A percentile compares a stretch with the other conserved stretches of the same genome.
Evolutionary conservation across 1,140 invertebrate genomes (phyloP).

Genomic region (Atta texana): DNA sequence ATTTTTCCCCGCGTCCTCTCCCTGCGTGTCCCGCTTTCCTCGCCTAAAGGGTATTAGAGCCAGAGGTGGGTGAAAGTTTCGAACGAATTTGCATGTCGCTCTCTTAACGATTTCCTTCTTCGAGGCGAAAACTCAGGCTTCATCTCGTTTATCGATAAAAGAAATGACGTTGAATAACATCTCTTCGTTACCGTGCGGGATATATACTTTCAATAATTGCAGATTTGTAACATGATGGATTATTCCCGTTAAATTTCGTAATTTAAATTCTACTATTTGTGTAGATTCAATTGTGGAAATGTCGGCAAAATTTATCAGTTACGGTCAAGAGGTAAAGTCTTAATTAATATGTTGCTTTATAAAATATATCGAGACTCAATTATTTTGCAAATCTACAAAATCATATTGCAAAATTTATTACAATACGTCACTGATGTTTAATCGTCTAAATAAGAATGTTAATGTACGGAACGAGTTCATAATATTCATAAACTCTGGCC

Average conservation of each 20-base stretch:
- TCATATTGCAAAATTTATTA: background rate
- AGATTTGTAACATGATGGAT: slow-evolving; percentile 12
- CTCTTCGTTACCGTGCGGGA: slow-evolving; percentile 65
- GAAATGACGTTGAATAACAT: slow-evolving; percentile 75
- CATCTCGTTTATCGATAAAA: slow-evolving; percentile 76
- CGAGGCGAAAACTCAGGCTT: slow-evolving; percentile 69
- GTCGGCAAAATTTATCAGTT: background rate
- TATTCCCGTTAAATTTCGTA: background rate
- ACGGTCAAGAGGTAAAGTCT: background rate
- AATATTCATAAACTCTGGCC: background rate
- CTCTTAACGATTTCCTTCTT: slow-evolving; percentile 79
- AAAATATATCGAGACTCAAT: background rate
- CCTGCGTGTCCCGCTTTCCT: slow-evolving; percentile 70
- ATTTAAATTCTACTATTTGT: background rate
- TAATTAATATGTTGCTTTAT: background rate
- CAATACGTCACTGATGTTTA: background rate
- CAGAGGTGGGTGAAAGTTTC: slow-evolving; percentile 74
- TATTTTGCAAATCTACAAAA: background rate
- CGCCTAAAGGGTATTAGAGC: slow-evolving; percentile 73
- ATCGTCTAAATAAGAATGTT: slow-evolving; percentile 17
- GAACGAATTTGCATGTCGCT: slow-evolving; percentile 79
- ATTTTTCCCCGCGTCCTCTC: slow-evolving; percentile 6
- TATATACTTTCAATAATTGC: slow-evolving; percentile 58
- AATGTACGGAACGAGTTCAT: background rate
- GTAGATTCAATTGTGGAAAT: background rate